Conservation (phyloP, 2,113 vertebrate species). For the Daboia siamensis region DNA sequence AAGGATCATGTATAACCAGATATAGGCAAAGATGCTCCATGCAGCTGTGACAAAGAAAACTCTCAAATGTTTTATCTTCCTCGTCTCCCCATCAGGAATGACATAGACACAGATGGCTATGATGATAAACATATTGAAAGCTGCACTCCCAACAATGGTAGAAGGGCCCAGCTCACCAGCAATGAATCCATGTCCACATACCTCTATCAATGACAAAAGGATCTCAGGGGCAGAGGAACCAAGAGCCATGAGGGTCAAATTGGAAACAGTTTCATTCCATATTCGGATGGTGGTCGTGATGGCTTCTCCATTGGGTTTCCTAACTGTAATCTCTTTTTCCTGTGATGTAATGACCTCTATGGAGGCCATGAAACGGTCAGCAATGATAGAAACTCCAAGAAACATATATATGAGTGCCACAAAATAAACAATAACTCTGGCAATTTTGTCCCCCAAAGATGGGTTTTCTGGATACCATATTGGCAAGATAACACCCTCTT, state of each 20-base stretch:
- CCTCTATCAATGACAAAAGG: constrained; percentile 93
- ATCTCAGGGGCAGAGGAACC: constrained; percentile 97
- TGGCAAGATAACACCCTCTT: constrained; percentile 91
- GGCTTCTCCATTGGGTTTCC: constrained; percentile 94
- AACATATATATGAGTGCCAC: constrained; percentile 99
- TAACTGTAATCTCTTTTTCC: constrained; percentile 92
- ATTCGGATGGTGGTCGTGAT: constrained; percentile 90
- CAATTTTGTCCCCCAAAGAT: constrained; percentile 97
- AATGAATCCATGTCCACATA: constrained; percentile 90
- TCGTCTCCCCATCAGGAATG: constrained; percentile 92
- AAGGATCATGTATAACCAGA: constrained; percentile 99
- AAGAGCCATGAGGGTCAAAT: constrained; percentile 96
- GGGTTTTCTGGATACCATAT: constrained; percentile 99
- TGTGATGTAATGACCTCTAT: constrained; percentile 99
- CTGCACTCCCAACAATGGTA: constrained; percentile 95
- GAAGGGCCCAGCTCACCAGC: constrained; percentile 92
- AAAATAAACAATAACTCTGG: constrained; percentile 97
- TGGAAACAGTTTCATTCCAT: constrained; percentile 98
- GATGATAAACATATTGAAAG: constrained; percentile 99
- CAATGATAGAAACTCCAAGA: constrained; percentile 96
- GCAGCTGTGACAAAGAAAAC: constrained; percentile 97
- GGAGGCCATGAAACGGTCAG: constrained; percentile 98
- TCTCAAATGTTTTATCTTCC: constrained; percentile 93
- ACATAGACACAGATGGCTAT: constrained; percentile 94
- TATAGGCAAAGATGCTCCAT: constrained; percentile 98